These are phyloP conservation scores for Sycophaga agraensis DNA, from an alignment of 1,140 invertebrate species.

Conservation along the genomic window DNA sequence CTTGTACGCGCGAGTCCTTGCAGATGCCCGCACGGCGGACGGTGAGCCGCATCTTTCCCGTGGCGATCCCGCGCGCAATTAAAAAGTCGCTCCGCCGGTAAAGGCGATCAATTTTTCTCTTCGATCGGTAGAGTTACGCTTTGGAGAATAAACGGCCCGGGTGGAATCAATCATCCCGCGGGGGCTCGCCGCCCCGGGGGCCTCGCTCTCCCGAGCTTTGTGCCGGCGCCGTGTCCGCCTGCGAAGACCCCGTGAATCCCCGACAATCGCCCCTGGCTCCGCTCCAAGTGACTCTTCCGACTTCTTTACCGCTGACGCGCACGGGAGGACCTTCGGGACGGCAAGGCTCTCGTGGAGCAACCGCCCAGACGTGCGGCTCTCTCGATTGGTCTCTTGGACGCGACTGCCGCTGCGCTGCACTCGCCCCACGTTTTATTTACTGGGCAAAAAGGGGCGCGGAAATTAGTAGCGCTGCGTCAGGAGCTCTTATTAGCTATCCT, in stretches of 20 bases:
- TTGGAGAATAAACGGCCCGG: conserved; percentile 3
- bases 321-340: not conserved
- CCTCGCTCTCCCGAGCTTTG: not conserved
- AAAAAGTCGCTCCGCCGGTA: not conserved
- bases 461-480: too few relatives aligned
- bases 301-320: conserved; percentile 3
- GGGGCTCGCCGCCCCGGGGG: not conserved
- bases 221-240: not conserved
- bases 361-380: not conserved
- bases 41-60: too few relatives aligned
- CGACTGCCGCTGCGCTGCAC: not conserved
- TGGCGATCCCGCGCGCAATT: too few relatives aligned
- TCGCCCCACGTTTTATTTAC: too few relatives aligned
- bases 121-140: conserved; percentile 4
- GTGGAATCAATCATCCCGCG: conserved; percentile 1
- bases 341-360: not conserved
- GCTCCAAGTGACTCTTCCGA: conserved; percentile 37
- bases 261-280: conserved; percentile 40
- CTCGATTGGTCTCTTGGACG: not conserved
- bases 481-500: too few relatives aligned
- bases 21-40: too few relatives aligned
- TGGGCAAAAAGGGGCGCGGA: too few relatives aligned
- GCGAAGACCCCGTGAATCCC: conserved; percentile 32
- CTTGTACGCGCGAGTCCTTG: too few relatives aligned
- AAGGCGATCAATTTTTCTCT: conserved; percentile 8